Conservation (phyloP, 1,140 invertebrate species). For the Diploscapter pachys region DNA sequence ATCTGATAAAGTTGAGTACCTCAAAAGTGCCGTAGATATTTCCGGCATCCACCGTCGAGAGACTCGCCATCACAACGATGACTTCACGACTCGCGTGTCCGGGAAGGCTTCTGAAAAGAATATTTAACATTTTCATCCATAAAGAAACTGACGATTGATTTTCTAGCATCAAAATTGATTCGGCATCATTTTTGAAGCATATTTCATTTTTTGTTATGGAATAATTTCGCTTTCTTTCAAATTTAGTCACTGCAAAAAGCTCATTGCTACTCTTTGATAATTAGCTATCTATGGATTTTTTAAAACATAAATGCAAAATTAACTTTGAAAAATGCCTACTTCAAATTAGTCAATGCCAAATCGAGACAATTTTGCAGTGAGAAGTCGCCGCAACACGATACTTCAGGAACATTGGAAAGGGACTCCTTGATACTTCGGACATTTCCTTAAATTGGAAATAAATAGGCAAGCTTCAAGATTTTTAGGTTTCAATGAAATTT, state of each 20-base stretch:
- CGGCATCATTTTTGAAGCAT: too few relatives aligned
- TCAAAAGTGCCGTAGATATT: conserved; percentile 83
- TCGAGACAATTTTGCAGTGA: conserved; percentile 91
- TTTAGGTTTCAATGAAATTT: too few relatives aligned
- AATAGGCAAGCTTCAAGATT: too few relatives aligned
- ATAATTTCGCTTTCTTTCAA: neutral
- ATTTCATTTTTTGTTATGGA: too few relatives aligned
- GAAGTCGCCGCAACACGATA: conserved; percentile 75
- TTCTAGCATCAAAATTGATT: neutral
- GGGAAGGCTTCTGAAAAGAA: conserved; percentile 71
- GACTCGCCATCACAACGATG: conserved; percentile 77
- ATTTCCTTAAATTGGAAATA: conserved; percentile 58
- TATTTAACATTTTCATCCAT: too few relatives aligned
- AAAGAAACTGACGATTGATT: neutral
- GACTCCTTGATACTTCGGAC: conserved; percentile 60
- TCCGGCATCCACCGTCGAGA: conserved; percentile 92
- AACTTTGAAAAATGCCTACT: conserved; percentile 48
- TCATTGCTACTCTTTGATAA: neutral
- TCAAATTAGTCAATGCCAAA: conserved; percentile 77
- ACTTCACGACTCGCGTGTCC: conserved; percentile 87
- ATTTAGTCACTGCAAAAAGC: neutral
- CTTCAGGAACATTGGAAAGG: conserved; percentile 59
- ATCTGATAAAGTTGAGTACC: conserved; percentile 52
- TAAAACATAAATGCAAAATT: conserved; percentile 9
- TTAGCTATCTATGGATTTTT: neutral